Conservation (phyloP, 2,113 vertebrate species). For the Ellobius talpinus region DNA sequence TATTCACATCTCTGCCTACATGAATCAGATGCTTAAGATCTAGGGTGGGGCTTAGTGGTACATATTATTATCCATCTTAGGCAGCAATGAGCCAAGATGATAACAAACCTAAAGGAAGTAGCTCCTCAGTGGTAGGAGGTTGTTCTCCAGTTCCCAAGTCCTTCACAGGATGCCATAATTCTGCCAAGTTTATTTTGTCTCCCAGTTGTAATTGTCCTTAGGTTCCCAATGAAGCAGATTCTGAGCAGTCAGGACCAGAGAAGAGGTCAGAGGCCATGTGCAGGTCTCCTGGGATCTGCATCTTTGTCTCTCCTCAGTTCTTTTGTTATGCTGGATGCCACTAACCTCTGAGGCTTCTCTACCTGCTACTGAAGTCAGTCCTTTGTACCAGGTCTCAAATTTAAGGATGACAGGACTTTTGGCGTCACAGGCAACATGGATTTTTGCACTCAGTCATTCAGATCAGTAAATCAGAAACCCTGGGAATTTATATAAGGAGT, state of each 20-base stretch:
- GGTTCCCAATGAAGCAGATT: not conserved
- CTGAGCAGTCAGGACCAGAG: not conserved
- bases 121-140: fast-evolving
- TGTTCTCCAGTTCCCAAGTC: not conserved
- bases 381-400: not conserved
- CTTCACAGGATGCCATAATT: not conserved
- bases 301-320: not conserved
- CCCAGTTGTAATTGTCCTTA: not conserved
- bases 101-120: not conserved
- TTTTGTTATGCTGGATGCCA: not conserved
- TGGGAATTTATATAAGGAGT: not conserved
- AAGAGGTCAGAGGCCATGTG: not conserved
- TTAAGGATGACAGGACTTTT: not conserved
- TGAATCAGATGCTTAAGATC: not conserved
- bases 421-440: not conserved
- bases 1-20: not conserved
- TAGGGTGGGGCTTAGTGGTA: not conserved
- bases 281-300: not conserved
- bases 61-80: not conserved
- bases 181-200: not conserved
- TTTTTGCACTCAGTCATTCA: not conserved
- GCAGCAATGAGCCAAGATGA: not conserved
- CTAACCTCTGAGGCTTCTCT: not conserved
- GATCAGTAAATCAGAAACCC: not conserved
- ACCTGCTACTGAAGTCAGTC: too few relatives aligned